These are phyloP conservation scores for Thera britannica DNA, from an alignment of 2,888 invertebrate species.

Conservation along the genomic window DNA sequence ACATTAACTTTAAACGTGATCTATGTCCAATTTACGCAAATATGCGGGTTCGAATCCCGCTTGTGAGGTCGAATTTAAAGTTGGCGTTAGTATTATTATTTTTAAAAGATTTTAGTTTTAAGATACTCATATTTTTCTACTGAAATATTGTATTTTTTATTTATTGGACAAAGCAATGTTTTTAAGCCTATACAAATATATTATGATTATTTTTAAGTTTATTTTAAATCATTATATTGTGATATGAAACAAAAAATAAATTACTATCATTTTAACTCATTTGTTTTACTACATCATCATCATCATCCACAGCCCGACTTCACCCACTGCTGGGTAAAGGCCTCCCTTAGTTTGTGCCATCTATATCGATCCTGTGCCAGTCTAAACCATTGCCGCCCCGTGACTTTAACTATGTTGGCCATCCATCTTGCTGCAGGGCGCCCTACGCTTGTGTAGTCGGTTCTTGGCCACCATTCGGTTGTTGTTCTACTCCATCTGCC, in stretches of 20 bases:
- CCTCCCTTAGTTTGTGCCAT: no score
- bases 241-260: constrained; percentile 43
- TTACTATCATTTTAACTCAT: constrained; percentile 33
- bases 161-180: constrained; percentile 2
- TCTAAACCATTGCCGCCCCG: no score
- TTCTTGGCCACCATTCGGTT: no score
- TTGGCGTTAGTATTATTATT: constrained; percentile 9
- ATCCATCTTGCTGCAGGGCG: no score
- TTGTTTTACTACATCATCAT: neutral
- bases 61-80: neutral
- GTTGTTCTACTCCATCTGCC: no score
- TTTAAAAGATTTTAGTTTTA: constrained; percentile 1
- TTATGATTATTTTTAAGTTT: constrained; percentile 6
- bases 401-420: no score
- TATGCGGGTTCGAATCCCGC: neutral
- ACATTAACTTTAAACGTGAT: neutral
- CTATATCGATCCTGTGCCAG: no score
- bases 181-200: neutral
- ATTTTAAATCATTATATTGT: constrained; percentile 17
- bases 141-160: neutral
- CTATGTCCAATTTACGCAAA: neutral
- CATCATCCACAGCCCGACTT: no score
- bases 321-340: no score
- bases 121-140: neutral
- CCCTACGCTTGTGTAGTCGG: no score